Evolutionary conservation across 1,140 invertebrate species (phyloP).

Genomic region (Aphidius gifuensis): DNA sequence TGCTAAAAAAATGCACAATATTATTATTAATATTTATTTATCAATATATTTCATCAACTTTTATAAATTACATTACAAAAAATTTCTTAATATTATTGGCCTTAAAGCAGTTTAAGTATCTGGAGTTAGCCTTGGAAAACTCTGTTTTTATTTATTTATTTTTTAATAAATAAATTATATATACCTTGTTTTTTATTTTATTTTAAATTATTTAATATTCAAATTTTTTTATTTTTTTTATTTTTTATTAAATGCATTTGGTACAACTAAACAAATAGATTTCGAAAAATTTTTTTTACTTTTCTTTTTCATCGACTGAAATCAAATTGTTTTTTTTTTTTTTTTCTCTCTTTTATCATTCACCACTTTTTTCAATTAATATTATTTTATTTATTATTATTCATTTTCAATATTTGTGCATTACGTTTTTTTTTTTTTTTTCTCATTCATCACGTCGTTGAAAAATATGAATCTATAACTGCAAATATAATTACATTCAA

Average conservation of each 20-base stretch:
- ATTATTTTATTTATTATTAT: constrained; percentile 3
- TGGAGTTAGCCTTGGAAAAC: constrained; percentile 51
- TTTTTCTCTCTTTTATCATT: not conserved
- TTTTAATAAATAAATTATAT: constrained; percentile 7
- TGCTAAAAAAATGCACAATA: no score
- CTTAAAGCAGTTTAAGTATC: constrained; percentile 52
- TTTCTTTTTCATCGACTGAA: no score
- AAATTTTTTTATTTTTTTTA: constrained; percentile 19
- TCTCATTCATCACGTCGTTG: constrained; percentile 21
- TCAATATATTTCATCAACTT: constrained; percentile 40
- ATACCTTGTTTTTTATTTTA: constrained; percentile 14
- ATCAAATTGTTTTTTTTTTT: constrained; percentile 9
- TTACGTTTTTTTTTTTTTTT: not conserved
- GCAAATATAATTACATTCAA: constrained; percentile 21
- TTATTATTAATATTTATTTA: constrained; percentile 35
- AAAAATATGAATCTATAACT: constrained; percentile 50
- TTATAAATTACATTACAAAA: constrained; percentile 54
- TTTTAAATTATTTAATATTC: constrained; percentile 7
- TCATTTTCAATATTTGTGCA: not conserved
- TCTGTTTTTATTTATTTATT: constrained; percentile 28
- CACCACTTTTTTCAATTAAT: not conserved
- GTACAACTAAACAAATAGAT: constrained; percentile 46
- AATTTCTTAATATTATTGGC: constrained; percentile 48
- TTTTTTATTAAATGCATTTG: constrained; percentile 51
- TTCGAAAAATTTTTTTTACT: no score